Percentiles rank a stretch among this genome's conserved stretches.
Conservation (phyloP, 2,888 invertebrate species). For the Euzophera pinguis region DNA sequence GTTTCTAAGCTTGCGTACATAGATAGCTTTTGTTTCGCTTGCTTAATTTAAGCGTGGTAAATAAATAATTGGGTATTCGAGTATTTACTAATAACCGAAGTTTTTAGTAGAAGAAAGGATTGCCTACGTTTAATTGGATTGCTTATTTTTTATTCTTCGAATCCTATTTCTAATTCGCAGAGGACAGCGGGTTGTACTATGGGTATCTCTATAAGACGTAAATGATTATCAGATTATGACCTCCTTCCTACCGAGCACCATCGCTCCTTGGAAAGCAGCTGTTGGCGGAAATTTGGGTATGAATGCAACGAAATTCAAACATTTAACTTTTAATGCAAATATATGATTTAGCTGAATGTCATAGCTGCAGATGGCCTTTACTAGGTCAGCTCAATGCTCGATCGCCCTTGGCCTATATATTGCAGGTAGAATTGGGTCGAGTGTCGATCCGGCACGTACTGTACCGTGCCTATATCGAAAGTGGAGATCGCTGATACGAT, state of each 20-base stretch:
- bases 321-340: no score
- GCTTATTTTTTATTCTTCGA: not conserved
- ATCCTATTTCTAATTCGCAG: no score
- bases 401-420: constrained; percentile 59
- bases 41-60: not conserved
- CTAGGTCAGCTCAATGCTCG: constrained; percentile 38
- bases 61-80: not conserved
- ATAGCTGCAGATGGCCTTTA: constrained; percentile 28
- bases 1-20: no score
- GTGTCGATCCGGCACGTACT: constrained; percentile 31
- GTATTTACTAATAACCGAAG: not conserved
- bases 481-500: constrained; percentile 31
- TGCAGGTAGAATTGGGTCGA: constrained; percentile 40
- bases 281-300: no score
- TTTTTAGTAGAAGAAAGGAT: not conserved
- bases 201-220: no score
- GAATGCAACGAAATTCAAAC: no score
- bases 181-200: no score
- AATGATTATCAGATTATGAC: no score
- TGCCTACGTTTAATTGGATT: not conserved
- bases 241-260: no score
- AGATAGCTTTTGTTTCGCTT: no score
- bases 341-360: constrained; percentile 17
- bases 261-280: no score
- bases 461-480: constrained; percentile 30